Evolutionary conservation across 2,797 vertebrate genomes (phyloP), one percentile per base, ranked within the genome.

Genomic region (Moxostoma hubbsi): DNA sequence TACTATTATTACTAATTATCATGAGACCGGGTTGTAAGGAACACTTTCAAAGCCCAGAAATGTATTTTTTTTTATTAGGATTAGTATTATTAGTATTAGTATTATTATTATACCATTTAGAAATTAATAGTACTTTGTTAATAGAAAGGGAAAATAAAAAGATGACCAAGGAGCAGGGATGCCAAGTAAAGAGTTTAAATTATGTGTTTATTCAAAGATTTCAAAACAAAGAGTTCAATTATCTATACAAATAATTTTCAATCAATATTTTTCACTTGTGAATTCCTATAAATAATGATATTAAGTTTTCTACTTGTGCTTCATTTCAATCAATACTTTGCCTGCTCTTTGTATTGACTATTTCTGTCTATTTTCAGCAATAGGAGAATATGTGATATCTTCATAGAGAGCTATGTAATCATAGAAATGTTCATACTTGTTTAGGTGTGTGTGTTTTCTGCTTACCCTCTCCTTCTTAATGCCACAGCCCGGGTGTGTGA

Each of bases 401-500:
- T 45, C 57, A 67, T 53, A 50, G 62, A 82, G 69, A 55, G 24
- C 49, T 47, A 63, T 70, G 69, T 77, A 81, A 73, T 73, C 74
- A 69, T 65, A 69, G 62, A 75, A 68, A 58, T 73, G 58, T 69
- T 53, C 77, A 55, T 80, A 15, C 65, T 71, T 83, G 77, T 70
- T 67, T 75, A 45, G 61, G 45, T 83, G 49, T 77, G 49, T 69
- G 71, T 62, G 7, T 79, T 43, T 69, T 80, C 18, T 62, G 79
- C 86, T 90, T 80, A 89, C 81, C 65, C 54, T 88, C 87, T 83
- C 78, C 86, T 68, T 85, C 63, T 84, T 80, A 84, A 80, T 74
- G 69, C 87, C 85, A 80, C 95, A 99, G 97, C 96, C 46, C 97
- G 95, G 2, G 95, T 99, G 63, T 99, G 97, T 9, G 97, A 99